Evolutionary conservation across 2,113 vertebrate genomes (phyloP).

Genomic region (Pelobates fuscus): DNA sequence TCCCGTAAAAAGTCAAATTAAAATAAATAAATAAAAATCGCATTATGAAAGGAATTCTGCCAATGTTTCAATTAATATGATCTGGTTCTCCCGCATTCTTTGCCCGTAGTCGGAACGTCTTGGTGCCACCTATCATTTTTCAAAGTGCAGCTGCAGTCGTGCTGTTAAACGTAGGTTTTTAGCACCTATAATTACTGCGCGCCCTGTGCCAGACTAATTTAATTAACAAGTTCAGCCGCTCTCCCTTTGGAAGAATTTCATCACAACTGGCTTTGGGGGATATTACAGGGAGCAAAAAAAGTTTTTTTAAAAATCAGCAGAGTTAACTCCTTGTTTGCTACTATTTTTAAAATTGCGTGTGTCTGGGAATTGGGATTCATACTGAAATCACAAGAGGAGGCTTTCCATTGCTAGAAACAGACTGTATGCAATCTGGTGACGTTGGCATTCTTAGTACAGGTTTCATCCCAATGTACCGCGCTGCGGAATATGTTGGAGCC

Average conservation of each 20-base stretch:
- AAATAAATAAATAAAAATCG: slow-evolving; percentile 60
- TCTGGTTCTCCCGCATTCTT: slow-evolving; percentile 74
- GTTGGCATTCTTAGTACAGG: too few relatives aligned
- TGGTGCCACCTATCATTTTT: slow-evolving; percentile 69
- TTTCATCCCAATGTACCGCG: too few relatives aligned
- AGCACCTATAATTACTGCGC: slow-evolving; percentile 77
- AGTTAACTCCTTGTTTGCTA: neutral
- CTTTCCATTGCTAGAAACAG: too few relatives aligned
- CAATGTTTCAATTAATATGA: slow-evolving; percentile 65
- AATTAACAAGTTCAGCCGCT: slow-evolving; percentile 75
- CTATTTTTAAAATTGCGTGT: neutral
- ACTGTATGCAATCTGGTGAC: too few relatives aligned
- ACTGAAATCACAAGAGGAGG: too few relatives aligned
- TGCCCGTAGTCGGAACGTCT: slow-evolving; percentile 69
- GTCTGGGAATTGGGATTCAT: too few relatives aligned
- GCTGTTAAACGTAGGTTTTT: slow-evolving; percentile 75
- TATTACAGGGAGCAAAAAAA: slow-evolving; percentile 52
- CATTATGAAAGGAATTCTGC: slow-evolving; percentile 69
- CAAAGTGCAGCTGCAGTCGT: slow-evolving; percentile 68
- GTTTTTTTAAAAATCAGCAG: slow-evolving; percentile 57
- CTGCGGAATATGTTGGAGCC: too few relatives aligned
- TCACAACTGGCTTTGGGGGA: slow-evolving; percentile 60
- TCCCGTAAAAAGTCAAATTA: slow-evolving; percentile 56
- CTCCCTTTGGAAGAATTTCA: slow-evolving; percentile 67
- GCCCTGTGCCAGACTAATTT: slow-evolving; percentile 72